phyloP scores from a whole-genome alignment of 2,888 invertebrate species.

The Teleogryllus oceanicus region DNA sequence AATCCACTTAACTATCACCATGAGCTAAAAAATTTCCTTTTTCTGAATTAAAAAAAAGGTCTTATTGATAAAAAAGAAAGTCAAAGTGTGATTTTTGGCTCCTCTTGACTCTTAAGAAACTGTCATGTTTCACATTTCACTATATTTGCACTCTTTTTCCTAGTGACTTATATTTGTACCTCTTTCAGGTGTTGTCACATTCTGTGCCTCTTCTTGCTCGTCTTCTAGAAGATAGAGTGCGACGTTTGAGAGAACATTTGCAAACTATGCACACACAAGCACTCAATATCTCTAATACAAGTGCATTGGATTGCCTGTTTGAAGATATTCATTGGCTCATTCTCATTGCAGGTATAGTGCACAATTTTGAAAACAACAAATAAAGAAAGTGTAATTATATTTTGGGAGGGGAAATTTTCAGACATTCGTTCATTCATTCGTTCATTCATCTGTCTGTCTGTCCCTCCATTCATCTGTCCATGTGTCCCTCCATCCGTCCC shows the following conservation, averaged over 20 bases:
- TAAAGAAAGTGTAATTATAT: too few species aligned
- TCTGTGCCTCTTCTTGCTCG: constrained; percentile 64
- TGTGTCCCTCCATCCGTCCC: not conserved
- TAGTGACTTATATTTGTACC: not conserved
- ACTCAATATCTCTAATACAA: constrained; percentile 41
- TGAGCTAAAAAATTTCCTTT: too few species aligned
- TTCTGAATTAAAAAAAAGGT: too few species aligned
- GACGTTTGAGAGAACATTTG: constrained; percentile 53
- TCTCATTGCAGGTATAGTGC: constrained; percentile 56
- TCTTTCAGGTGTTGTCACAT: constrained; percentile 57
- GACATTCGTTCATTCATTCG: too few species aligned
- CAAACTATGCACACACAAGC: constrained; percentile 40
- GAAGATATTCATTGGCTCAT: constrained; percentile 91
- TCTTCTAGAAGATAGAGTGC: constrained; percentile 63
- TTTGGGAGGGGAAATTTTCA: too few species aligned
- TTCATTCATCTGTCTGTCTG: too few species aligned
- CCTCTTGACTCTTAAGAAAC: too few species aligned
- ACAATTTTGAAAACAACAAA: not conserved
- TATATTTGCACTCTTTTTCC: not conserved
- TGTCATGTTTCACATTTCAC: not conserved
- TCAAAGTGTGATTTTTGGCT: too few species aligned
- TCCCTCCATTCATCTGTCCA: too few species aligned
- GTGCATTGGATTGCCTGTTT: constrained; percentile 62
- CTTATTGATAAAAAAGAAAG: too few species aligned
- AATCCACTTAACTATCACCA: too few species aligned